Percentiles rank a stretch among this genome's conserved stretches.
Conservation (phyloP, 2,113 vertebrate species). For the Formicarius rufipectus region DNA sequence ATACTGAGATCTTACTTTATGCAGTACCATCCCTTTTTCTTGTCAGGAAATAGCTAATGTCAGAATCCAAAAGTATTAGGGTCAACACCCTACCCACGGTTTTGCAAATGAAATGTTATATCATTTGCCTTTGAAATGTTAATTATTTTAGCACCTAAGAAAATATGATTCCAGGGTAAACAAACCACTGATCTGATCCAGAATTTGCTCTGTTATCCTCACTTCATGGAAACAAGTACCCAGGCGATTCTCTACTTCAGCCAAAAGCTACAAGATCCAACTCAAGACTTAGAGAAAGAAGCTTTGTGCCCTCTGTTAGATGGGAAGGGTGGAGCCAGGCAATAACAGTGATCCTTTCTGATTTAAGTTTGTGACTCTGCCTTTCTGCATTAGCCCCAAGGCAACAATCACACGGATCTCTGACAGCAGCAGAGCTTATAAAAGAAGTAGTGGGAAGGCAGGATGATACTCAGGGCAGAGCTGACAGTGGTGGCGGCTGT, state of each 20-base stretch:
- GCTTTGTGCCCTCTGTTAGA: neutral
- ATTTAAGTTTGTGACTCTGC: neutral
- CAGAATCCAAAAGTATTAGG: neutral
- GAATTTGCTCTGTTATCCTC: neutral
- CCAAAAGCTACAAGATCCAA: neutral
- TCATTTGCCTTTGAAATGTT: neutral
- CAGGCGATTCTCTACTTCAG: neutral
- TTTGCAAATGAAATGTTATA: neutral
- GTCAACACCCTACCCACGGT: neutral
- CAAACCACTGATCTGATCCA: neutral
- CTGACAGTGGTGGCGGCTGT: neutral
- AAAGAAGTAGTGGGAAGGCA: constrained; percentile 17
- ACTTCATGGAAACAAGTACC: neutral
- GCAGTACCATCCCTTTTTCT: neutral
- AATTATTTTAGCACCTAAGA: neutral
- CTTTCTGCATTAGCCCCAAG: neutral
- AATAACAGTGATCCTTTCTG: neutral
- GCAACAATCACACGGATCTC: neutral
- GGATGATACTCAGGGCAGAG: neutral
- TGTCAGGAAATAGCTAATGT: neutral
- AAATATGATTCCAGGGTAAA: neutral
- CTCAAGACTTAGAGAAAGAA: neutral
- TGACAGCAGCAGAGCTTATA: constrained; percentile 4
- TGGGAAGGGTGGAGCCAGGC: neutral
- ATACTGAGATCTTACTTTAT: neutral